Conservation (phyloP, 2,113 vertebrate species). For the Pterocles orientalis region DNA sequence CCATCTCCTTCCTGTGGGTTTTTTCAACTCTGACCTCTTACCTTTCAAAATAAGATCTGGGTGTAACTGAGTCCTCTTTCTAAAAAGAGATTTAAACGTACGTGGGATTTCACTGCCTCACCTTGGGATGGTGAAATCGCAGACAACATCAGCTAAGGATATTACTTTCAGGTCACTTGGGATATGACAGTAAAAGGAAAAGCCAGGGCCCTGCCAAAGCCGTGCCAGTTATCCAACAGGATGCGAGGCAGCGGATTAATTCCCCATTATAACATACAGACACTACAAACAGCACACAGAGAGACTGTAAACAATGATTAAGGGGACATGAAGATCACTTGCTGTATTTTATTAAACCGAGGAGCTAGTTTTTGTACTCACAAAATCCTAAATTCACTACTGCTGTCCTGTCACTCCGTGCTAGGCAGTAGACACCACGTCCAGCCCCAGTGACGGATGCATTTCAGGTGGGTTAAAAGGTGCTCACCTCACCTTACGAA, state of each 20-base stretch:
- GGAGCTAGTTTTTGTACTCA: background rate
- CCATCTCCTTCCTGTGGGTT: background rate
- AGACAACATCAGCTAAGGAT: background rate
- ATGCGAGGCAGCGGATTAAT: background rate
- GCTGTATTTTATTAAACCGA: background rate
- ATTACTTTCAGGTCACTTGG: slow-evolving; percentile 44
- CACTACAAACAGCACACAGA: background rate
- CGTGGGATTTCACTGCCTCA: background rate
- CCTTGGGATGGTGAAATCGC: background rate
- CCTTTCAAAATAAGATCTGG: background rate
- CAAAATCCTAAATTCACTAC: background rate
- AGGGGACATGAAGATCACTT: background rate
- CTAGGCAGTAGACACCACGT: background rate
- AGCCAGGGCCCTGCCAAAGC: slow-evolving; percentile 6
- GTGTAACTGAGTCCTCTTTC: background rate
- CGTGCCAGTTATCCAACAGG: background rate
- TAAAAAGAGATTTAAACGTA: background rate
- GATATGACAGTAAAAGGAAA: background rate
- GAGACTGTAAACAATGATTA: background rate
- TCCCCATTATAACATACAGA: background rate
- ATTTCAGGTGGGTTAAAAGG: background rate
- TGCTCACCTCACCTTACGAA: background rate
- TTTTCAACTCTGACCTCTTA: background rate
- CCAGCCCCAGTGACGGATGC: background rate
- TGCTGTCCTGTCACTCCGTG: background rate